Base-by-base conservation (phyloP, 2,113 vertebrate species). In the Pelodiscus sinensis region DNA sequence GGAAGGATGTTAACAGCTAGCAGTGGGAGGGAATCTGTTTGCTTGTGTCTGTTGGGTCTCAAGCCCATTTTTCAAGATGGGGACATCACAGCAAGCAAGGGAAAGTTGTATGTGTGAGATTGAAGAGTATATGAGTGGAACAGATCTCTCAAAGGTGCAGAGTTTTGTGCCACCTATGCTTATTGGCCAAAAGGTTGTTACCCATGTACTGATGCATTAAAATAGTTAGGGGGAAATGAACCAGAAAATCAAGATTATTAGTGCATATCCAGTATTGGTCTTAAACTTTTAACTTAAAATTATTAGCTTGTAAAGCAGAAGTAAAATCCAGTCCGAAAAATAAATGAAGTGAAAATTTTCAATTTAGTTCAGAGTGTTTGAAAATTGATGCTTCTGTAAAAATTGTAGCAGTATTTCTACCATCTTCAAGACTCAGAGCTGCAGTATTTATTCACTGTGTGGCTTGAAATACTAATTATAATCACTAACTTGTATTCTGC, bases 261-360 rank as follows among this genome's bases (percentile, higher is more conserved):
- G 79, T 86, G 55, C 92, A 86, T 60, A 87, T 93, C 78, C 88
- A 91, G 85, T 84, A 87, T 65, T 65, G 7, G 3, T 65, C 7
- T n/a, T 65, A n/a, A 65, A 65, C 92, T 94, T 38, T 57, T 38
- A 73, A 73, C 3, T 11, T 22, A 44, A 73, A 71, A 71, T 93
- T 92, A 86, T 95, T 95, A 91, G n/a, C 50, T 44, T 91, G 87
- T 91, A 84, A 95, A 94, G 31, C 58, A 90, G 87, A 80, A 85
- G 29, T 73, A 80, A 91, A 93, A 90, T 84, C 86, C 92, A 82
- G 58, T 93, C 73, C 51, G 78, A 87, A 87, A 91, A 73, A 6
- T 25, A 31, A 82, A 82, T 9, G 15, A 65, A 14, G 21, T 38
- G 19, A 73, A 73, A 73, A 44, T 35, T 5, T 44, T 71, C 21